Evolutionary conservation across 2,113 vertebrate genomes (phyloP).

Genomic region (Microtus oregoni): DNA sequence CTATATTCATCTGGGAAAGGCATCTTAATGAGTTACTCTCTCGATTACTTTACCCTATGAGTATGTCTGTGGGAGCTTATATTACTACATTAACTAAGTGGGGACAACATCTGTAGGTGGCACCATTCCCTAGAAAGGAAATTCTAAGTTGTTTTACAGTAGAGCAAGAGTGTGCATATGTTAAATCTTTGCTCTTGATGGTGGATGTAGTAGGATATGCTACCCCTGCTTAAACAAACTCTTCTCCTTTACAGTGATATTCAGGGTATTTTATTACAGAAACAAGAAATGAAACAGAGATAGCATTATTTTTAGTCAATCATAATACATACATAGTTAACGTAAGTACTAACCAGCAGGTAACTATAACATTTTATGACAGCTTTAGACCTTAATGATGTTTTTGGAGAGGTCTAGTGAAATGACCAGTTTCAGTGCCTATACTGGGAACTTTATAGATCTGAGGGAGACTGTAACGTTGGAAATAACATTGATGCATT

Average conservation of each 20-base stretch:
- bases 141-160: neutral
- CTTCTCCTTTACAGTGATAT: neutral
- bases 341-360: neutral
- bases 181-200: neutral
- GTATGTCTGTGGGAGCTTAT: neutral
- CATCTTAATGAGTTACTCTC: neutral
- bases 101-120: neutral
- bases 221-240: neutral
- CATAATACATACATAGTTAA: too few relatives aligned
- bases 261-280: neutral
- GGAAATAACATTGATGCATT: neutral
- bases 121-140: neutral
- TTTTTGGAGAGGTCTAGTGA: neutral
- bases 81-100: neutral
- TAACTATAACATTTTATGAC: neutral
- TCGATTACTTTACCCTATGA: neutral
- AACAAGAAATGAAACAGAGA: neutral
- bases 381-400: neutral
- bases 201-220: too few relatives aligned
- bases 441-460: neutral
- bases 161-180: neutral
- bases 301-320: neutral
- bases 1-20: neutral
- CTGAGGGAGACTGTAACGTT: neutral
- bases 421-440: neutral